Percentiles rank a stretch among this genome's conserved stretches.
Conservation (phyloP, 2,113 vertebrate species). For the Sprattus sprattus region DNA sequence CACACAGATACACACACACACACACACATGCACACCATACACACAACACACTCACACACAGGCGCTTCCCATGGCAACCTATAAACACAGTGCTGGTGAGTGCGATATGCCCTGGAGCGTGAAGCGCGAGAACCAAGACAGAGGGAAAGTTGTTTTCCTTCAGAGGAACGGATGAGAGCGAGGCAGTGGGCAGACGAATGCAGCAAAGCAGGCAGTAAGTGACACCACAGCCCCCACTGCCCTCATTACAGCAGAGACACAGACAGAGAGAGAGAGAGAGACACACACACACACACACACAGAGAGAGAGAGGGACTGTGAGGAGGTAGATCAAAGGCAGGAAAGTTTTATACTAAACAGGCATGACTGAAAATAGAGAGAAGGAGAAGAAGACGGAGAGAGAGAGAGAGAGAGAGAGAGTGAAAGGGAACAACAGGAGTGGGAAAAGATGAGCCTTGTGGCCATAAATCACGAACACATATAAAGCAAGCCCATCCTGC, state of each 20-base stretch:
- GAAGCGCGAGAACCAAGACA: neutral
- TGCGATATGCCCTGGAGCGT: neutral
- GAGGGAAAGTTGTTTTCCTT: slow-evolving; percentile 18
- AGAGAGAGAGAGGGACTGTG: neutral
- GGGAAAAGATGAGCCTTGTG: neutral
- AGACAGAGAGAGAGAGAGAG: neutral
- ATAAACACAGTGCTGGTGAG: neutral
- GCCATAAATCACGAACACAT: neutral
- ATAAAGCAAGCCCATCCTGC: neutral
- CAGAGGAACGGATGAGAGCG: neutral
- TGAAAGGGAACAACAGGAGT: neutral
- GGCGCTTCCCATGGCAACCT: neutral
- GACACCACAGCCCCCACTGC: slow-evolving; percentile 3
- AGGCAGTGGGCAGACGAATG: neutral
- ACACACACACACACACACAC: neutral
- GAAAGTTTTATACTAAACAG: neutral
- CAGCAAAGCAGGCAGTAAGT: neutral
- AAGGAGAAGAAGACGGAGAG: neutral
- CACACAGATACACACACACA: neutral
- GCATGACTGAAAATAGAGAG: neutral
- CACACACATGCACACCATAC: neutral
- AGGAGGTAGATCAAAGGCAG: too few species aligned
- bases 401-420: slow-evolving; percentile 2
- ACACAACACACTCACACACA: neutral
- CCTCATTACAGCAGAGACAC: neutral